Percentiles rank a stretch among this genome's conserved stretches.
Conservation (phyloP, 2,113 vertebrate genomes). For the Microtus ochrogaster region DNA sequence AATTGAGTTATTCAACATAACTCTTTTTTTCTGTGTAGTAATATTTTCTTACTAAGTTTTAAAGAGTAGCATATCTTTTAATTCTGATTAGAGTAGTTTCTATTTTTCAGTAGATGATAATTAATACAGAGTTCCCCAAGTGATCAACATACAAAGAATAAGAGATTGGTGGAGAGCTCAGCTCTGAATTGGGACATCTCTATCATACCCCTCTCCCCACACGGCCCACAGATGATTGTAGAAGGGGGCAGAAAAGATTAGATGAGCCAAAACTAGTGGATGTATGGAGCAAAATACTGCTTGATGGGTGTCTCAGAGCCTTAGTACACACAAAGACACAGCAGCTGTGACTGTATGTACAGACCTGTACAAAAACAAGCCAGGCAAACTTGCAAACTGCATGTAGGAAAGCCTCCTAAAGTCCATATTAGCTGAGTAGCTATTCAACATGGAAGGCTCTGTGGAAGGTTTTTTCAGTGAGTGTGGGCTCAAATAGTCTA, state of each 20-base stretch:
- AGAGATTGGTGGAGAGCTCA: neutral
- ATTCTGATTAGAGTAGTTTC: neutral
- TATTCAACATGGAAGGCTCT: neutral
- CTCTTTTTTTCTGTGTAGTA: constrained; percentile 46
- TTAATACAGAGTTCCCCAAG: neutral
- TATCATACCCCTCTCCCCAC: neutral
- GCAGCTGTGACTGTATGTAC: neutral
- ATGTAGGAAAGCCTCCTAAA: too few species aligned
- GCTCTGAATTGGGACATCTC: neutral
- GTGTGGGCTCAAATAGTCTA: neutral
- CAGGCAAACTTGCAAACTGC: neutral
- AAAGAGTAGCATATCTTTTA: neutral
- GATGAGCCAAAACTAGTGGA: neutral
- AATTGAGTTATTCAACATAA: constrained; percentile 35
- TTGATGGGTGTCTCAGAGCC: neutral
- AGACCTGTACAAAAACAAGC: neutral
- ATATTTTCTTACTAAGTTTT: constrained; percentile 36
- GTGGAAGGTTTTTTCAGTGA: neutral
- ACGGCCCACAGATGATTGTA: neutral
- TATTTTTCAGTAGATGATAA: neutral
- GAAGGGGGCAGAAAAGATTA: neutral
- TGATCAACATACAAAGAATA: neutral
- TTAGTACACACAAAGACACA: neutral
- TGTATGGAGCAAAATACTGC: neutral
- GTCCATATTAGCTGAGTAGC: neutral